These are phyloP conservation scores for Chironomus tepperi DNA, from an alignment of 1,140 invertebrate species.

Conservation along the genomic window DNA sequence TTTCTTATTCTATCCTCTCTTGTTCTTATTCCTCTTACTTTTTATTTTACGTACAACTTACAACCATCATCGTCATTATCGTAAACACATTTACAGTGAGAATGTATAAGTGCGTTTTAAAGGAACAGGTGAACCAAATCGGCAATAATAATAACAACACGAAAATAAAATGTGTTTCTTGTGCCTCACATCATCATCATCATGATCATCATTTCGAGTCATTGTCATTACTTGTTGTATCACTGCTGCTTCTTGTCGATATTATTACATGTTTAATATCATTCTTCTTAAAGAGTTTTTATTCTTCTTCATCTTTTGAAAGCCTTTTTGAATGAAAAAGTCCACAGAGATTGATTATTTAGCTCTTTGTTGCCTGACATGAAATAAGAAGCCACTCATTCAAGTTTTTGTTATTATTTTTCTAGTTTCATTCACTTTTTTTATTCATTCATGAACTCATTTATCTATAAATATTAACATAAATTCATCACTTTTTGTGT, in stretches of 20 bases:
- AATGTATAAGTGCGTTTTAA: neutral
- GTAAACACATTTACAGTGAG: neutral
- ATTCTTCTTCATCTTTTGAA: neutral
- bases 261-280: neutral
- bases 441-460: too few relatives aligned
- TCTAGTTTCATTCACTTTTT: too few relatives aligned
- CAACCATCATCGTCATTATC: too few relatives aligned
- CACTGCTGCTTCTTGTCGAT: neutral
- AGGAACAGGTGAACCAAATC: conserved; percentile 11
- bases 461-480: too few relatives aligned
- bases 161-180: neutral
- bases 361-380: too few relatives aligned
- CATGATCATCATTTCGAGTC: neutral
- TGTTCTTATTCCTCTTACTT: too few relatives aligned
- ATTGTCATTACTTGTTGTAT: neutral
- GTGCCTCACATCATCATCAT: neutral
- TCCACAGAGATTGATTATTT: too few relatives aligned
- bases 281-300: neutral
- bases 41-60: too few relatives aligned
- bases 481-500: too few relatives aligned
- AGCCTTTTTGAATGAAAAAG: too few relatives aligned
- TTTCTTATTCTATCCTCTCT: neutral
- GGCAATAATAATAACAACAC: neutral
- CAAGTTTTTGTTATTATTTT: too few relatives aligned
- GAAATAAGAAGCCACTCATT: too few relatives aligned